A percentile compares a stretch with the other conserved stretches of the same genome.
phyloP scores from a whole-genome alignment of 2,797 vertebrate species.

The Heterohyrax brucei region DNA sequence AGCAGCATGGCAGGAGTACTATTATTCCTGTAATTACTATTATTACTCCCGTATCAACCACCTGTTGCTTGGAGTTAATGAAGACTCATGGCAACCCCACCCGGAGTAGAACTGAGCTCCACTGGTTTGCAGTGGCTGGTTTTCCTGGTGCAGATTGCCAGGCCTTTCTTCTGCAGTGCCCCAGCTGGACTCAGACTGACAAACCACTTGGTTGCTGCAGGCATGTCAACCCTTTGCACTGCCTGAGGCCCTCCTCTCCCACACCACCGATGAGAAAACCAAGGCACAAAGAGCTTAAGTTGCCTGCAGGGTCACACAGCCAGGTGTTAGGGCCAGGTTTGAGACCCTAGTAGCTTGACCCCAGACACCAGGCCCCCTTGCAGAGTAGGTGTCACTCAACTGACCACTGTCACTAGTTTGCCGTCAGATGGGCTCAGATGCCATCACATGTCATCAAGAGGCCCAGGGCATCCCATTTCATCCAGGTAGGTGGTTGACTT shows the following conservation, averaged over 20 bases:
- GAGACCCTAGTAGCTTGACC: accelerated
- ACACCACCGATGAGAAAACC: too few species aligned
- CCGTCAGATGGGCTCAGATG: accelerated
- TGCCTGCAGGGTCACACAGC: background rate
- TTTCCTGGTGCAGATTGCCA: too few species aligned
- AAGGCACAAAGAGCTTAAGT: background rate
- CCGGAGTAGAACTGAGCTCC: too few species aligned
- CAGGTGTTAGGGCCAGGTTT: background rate
- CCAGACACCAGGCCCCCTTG: accelerated
- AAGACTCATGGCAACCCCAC: too few species aligned
- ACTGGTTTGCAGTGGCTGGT: too few species aligned
- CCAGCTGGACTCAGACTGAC: background rate
- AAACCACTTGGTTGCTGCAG: background rate
- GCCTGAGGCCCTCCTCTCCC: accelerated
- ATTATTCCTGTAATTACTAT: background rate
- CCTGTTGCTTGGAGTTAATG: too few species aligned
- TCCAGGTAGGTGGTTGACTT: too few species aligned
- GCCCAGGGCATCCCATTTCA: accelerated
- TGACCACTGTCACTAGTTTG: accelerated
- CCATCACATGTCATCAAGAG: accelerated
- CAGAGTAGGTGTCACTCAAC: accelerated
- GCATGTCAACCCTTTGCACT: background rate
- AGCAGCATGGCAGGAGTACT: background rate
- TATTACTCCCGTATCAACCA: background rate
- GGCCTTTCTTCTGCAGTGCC: background rate